Base-by-base conservation (phyloP, 1,140 invertebrate species). In the Pseudomyrmex concolor region DNA sequence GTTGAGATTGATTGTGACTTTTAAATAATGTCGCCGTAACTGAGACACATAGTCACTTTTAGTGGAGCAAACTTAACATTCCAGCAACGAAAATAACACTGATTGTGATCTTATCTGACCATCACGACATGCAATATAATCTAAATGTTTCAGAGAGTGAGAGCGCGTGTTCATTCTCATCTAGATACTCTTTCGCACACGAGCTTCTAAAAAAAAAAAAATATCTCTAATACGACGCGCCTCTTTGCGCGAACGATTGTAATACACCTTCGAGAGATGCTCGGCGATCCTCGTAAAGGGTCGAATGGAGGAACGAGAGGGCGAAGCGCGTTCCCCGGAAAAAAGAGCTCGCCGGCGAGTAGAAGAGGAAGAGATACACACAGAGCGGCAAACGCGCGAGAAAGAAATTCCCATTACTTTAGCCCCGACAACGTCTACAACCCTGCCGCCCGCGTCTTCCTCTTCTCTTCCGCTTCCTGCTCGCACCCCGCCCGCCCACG, bases 361-460 rank as follows among this genome's bases (percentile, higher is more conserved):
- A 68, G 55, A 64, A 73, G 77, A 66, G 64, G 85, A 85, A 80
- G 84, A 86, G 81, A 86, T 86, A 87, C 86, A 60, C 54, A 87
- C 85, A 81, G 84, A 86, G 80, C 66, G 84, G 81, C 87, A 90
- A 91, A 89, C 88, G 87, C 89, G 73, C 73, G 73, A 77, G 86
- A 91, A 91, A 92, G 91, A 92, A 92, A 92, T 92, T 90, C 88
- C 82, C 89, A 92, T 92, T 91, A 92, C 91, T 92, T 92, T 87
- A 70, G 86, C 76, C n/a, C 82, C 80, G 87, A 85, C 86, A 82
- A 85, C 84, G 90, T 86, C 87, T 88, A 89, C 88, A 89, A 90
- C 87, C 68, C 76, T 88, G 62, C 60, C 74, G 74, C 51, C 19
- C 19, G 76, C 76, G 76, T 80, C 76, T 71, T 80, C 54, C 76